Percentiles rank a stretch among this genome's conserved stretches.
Evolutionary conservation across 2,888 invertebrate species (phyloP).

Genomic region (Serrognathus titanus): DNA sequence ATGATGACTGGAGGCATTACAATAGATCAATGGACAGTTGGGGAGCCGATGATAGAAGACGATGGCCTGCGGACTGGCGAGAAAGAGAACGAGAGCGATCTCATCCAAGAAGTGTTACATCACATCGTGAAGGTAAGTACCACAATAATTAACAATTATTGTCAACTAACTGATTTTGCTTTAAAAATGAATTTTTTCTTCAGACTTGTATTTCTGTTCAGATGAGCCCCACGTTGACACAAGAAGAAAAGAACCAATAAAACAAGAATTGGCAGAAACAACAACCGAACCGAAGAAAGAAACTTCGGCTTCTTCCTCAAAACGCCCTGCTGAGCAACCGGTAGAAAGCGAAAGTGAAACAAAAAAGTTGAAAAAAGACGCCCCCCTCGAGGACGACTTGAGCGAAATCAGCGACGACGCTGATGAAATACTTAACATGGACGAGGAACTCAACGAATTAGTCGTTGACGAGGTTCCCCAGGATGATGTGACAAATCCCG

Average conservation of each 20-base stretch:
- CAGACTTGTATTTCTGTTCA: slow-evolving; percentile 10
- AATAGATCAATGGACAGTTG: slow-evolving; percentile 43
- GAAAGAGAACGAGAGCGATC: slow-evolving; percentile 44
- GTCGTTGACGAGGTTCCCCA: slow-evolving; percentile 11
- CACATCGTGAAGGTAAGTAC: slow-evolving; percentile 38
- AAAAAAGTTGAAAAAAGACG: slow-evolving; percentile 53
- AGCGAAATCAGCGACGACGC: slow-evolving; percentile 89
- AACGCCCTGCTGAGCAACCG: slow-evolving; percentile 40
- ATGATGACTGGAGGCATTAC: slow-evolving; percentile 47
- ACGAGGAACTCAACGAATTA: slow-evolving; percentile 52
- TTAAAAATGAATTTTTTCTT: slow-evolving; percentile 1
- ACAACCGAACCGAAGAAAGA: slow-evolving; percentile 37
- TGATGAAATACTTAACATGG: slow-evolving; percentile 80
- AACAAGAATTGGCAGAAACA: slow-evolving; percentile 27
- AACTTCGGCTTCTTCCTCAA: slow-evolving; percentile 21
- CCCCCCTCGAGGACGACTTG: slow-evolving; percentile 63
- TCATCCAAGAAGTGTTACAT: slow-evolving; percentile 45
- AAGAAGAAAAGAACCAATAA: slow-evolving; percentile 19
- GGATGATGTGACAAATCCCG: slow-evolving; percentile 26
- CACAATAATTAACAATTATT: not conserved
- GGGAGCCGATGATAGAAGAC: slow-evolving; percentile 55
- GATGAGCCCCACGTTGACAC: slow-evolving; percentile 15
- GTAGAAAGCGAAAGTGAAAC: slow-evolving; percentile 47
- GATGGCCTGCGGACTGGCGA: slow-evolving; percentile 46
- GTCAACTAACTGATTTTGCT: not conserved